Evolutionary conservation across 2,888 invertebrate genomes (phyloP), one percentile per base, ranked within the genome.

Genomic region (Sympetrum striolatum): DNA sequence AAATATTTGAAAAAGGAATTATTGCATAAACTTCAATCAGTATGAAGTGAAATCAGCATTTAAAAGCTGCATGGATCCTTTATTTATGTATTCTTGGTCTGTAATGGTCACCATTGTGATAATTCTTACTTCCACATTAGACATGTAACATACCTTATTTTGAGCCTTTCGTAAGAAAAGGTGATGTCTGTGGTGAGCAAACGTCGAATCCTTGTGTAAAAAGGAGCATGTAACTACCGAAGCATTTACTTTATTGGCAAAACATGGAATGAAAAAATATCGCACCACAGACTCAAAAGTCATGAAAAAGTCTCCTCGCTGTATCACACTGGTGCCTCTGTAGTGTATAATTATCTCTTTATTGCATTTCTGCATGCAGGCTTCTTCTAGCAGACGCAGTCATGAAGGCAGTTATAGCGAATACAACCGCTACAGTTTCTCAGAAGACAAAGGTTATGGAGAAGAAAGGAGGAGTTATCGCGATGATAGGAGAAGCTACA

Each of bases 321-420:
- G 86, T 86, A 37, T 86, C 60, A 60, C 86, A 60, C 64, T 86
- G 86, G 86, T 86, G 86, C 86, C 22, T 86, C 64, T 86, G 60
- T 86, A 86, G 86, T 86, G 86, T 86, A 86, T 86, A 86, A 86
- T 86, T 86, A 86, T 90, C 64, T 90, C 64, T 90, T 81, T 90
- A 90, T 91, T 91, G 79, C 80, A 91, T 90, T 90, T 91, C 90
- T 80, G 86, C 90, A 90, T 80, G 91, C 91, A 92, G 92, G 91
- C 91, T n/a, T 92, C 92, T 73, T 91, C 91, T 91, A 91, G 91
- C 91, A 91, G 92, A 48, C 92, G 92, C 91, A 92, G 92, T 91
- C 92, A 92, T 90, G 92, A 92, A 91, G 91, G 91, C 80, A 91
- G 91, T 91, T 92, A 91, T 90, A 91, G 91, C 81, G 91, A 91